Base-by-base conservation (phyloP, 1,140 invertebrate species). In the Drosophila orena region DNA sequence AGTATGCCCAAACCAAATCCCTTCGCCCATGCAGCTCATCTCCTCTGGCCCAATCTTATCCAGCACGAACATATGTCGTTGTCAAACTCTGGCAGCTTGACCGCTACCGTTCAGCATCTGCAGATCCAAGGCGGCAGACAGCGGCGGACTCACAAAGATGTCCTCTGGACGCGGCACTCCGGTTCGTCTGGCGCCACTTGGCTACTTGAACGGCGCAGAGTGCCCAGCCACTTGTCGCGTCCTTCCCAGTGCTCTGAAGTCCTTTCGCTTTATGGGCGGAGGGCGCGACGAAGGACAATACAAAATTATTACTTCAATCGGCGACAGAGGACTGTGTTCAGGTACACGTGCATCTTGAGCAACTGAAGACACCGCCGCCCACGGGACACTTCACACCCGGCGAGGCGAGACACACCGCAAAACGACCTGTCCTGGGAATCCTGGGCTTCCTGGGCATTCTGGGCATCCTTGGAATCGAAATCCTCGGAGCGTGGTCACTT, bases 241-340 rank as follows among this genome's bases (percentile, higher is more conserved):
- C 78, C 37, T 20, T 35, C 14, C 14, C 12, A 14, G 22, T 20
- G 11, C 30, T 20, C 8, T 11, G 27, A 50, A 34, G 27, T n/a
- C n/a, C 47, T 10, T 47, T 15, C 34, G 24, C 24, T 34, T 50
- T 50, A 34, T 30, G 47, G 46, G 46, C 14, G 11, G 42, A 50
- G 34, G 47, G 27, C 47, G 47, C 47, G 27, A 5, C 47, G 47
- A 53, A 43, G 46, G 59, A 73, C 83, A 88, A 88, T 79, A 83
- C 66, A 88, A 72, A 79, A 88, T 89, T 88, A 88, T 89, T 88
- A 73, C 84, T 88, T 83, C 79, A 88, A 88, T 89, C 88, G 84
- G 84, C 83, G 79, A 88, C 64, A 81, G 52, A 44, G 46, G 40
- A 42, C n/a, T 15, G 40, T 7, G 8, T 8, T 42, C 60, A 65